Evolutionary conservation across 2,797 vertebrate genomes (phyloP).

Genomic region (Aldrovandia affinis): DNA sequence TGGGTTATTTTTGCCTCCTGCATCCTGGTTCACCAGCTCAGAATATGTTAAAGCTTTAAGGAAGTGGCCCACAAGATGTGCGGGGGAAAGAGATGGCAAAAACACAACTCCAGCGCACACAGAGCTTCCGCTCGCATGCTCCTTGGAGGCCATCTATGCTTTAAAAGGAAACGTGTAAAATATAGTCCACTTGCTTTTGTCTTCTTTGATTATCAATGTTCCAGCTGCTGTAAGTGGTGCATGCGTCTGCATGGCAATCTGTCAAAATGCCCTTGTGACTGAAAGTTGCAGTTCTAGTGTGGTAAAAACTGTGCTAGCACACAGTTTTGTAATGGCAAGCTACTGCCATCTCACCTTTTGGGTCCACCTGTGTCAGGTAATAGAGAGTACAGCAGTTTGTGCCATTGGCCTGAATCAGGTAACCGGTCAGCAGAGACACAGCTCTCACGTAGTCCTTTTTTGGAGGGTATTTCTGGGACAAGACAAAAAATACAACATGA

Average conservation of each 20-base stretch:
- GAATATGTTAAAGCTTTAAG: neutral
- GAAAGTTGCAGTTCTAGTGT: neutral
- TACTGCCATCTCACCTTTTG: conserved; percentile 71
- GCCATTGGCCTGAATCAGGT: conserved; percentile 83
- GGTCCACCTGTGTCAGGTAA: conserved; percentile 89
- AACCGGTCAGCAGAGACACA: conserved; percentile 86
- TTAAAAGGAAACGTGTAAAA: conserved; percentile 13
- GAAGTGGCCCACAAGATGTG: neutral
- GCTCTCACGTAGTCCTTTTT: conserved; percentile 87
- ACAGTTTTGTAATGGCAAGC: neutral
- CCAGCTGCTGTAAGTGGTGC: neutral
- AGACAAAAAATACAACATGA: neutral
- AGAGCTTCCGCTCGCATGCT: neutral
- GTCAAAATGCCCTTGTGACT: neutral
- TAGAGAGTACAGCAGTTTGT: conserved; percentile 76
- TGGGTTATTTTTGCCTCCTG: conserved; percentile 29
- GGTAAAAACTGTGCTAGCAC: neutral
- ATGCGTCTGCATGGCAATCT: neutral
- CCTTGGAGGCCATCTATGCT: neutral
- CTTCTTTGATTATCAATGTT: neutral
- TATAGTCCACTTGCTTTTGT: neutral
- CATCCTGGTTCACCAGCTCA: neutral
- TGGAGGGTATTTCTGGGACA: conserved; percentile 81
- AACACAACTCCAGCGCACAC: neutral
- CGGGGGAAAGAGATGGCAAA: neutral